Evolutionary conservation across 2,797 vertebrate genomes (phyloP), one percentile per base, ranked within the genome.

Genomic region (Naso thynnoides): DNA sequence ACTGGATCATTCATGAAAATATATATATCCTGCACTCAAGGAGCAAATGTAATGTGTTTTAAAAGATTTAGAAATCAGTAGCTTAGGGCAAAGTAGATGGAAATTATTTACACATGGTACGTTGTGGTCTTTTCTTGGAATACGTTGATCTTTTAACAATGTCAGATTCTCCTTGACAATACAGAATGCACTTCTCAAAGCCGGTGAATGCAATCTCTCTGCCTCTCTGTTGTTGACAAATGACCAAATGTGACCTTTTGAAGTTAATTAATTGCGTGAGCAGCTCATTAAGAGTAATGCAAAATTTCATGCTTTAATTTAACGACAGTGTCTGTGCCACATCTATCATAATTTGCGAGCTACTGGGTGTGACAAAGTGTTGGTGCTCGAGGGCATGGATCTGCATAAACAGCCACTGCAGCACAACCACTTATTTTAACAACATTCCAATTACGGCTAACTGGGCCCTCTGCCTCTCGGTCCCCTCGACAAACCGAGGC

Each of bases 331-430:
- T 82, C 79, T 50, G 56, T 45, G 77, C 68, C 74, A 86, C 88
- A 92, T 92, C 90, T 60, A 90, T 92, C 88, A 86, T 87, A 73
- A 85, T 90, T 86, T 85, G 79, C 85, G 81, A 88, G 83, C 78
- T 27, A 73, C 41, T 41, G 76, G 73, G 78, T 79, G 86, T 81
- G 87, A 88, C 81, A 62, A 77, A 83, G 85, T 75, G 61, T 63
- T 73, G 39, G 11, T 68, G 69, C 72, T 79, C 65, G 5, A 29
- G 82, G 65, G 75, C 65, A 67, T 75, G 82, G 79, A 62, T 67
- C 62, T 76, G 76, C 84, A 90, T 69, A 76, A 79, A 77, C 44
- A 81, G 76, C 69, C 1, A 36, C 53, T 24, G 73, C 49, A 53
- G 71, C 81, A 74, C 56, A 73, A 48, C 57, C 69, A 65, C 77